Conservation (phyloP, 2,113 vertebrate genomes). For the Pogona vitticeps region DNA sequence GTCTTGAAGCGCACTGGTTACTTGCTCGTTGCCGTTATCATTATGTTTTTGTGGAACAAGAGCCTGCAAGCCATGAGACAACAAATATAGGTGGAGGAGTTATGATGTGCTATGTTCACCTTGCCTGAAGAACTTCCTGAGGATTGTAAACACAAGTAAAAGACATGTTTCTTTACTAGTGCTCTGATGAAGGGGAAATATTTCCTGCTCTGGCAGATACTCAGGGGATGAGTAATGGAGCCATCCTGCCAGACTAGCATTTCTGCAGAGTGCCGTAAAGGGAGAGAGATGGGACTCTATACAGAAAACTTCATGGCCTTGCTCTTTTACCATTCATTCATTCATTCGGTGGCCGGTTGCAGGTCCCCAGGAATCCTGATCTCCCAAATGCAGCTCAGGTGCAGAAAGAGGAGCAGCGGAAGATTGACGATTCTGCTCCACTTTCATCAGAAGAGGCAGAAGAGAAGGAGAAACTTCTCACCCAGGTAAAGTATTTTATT, state of each 20-base stretch:
- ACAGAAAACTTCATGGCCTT: conserved; percentile 17
- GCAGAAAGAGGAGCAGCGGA: conserved; percentile 88
- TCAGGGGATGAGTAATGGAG: neutral
- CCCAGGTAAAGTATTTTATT: conserved; percentile 76
- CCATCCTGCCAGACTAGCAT: conserved; percentile 14
- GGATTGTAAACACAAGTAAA: conserved; percentile 22
- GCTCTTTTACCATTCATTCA: conserved; percentile 42
- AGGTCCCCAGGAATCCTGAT: conserved; percentile 87
- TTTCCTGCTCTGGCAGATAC: conserved; percentile 14
- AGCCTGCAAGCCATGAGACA: conserved; percentile 14
- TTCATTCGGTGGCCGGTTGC: conserved; percentile 46
- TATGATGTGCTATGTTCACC: neutral
- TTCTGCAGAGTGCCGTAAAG: conserved; percentile 26
- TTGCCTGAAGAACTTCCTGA: conserved; percentile 33
- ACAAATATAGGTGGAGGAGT: conserved; percentile 8
- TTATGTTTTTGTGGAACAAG: neutral
- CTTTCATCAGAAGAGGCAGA: conserved; percentile 84
- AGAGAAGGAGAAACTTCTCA: conserved; percentile 89
- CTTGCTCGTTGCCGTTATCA: conserved; percentile 2
- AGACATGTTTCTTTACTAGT: conserved; percentile 2
- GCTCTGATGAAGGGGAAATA: conserved; percentile 16
- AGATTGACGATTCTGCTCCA: conserved; percentile 88
- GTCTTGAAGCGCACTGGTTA: neutral
- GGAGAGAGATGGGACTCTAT: neutral
- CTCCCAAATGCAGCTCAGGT: conserved; percentile 83